Percentiles rank a stretch among this genome's conserved stretches.
Evolutionary conservation across 2,888 invertebrate genomes (phyloP).

Genomic region (Andricus quercusramuli): DNA sequence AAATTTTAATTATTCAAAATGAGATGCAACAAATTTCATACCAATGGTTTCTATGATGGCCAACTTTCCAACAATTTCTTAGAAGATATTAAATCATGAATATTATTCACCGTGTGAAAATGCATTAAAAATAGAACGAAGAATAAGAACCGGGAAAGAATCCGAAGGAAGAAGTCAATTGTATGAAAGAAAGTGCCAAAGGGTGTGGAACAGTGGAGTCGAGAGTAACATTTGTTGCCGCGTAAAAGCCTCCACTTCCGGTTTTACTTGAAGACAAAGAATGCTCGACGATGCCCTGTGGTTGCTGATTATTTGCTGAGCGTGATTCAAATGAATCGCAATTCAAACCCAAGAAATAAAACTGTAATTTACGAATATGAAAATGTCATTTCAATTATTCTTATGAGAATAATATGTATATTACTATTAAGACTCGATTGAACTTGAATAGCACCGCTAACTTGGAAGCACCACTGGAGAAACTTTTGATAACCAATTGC

Average conservation of each 20-base stretch:
- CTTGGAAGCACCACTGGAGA: background rate
- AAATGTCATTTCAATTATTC: background rate
- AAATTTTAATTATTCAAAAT: background rate
- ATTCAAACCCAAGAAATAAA: background rate
- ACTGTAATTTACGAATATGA: too few species aligned
- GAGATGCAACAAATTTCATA: too few species aligned
- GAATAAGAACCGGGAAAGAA: background rate
- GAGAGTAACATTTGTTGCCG: constrained; percentile 47
- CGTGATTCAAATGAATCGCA: background rate
- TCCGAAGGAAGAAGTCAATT: constrained; percentile 48
- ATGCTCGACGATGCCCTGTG: background rate
- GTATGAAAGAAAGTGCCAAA: constrained; percentile 48
- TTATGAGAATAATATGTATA: background rate
- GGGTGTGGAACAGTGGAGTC: constrained; percentile 42
- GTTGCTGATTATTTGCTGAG: background rate
- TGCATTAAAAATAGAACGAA: background rate
- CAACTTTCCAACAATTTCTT: background rate
- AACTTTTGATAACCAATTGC: background rate
- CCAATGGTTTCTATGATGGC: background rate
- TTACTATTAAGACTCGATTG: background rate
- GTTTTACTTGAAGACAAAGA: constrained; percentile 47
- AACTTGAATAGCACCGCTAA: background rate
- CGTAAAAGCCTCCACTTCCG: constrained; percentile 54
- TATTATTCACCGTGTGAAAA: constrained; percentile 21
- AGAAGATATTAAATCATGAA: constrained; percentile 9